phyloP scores from a whole-genome alignment of 2,113 vertebrate species.

The Ammodytes dubius region DNA sequence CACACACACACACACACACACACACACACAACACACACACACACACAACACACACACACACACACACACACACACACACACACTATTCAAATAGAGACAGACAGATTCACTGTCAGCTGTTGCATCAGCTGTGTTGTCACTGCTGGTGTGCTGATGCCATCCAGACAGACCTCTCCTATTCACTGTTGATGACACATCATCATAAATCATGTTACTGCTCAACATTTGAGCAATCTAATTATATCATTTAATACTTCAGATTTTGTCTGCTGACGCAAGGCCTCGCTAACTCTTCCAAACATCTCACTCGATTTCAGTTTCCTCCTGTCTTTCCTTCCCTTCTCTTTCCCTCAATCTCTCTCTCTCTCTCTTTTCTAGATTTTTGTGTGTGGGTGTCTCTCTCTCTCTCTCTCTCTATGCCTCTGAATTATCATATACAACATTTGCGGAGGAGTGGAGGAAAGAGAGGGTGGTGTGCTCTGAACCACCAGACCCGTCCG shows the following conservation, averaged over 20 bases:
- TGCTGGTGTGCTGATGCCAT: conserved; percentile 3
- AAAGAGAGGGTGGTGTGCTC: not conserved
- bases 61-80: not conserved
- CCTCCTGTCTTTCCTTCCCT: not conserved
- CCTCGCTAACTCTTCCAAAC: not conserved
- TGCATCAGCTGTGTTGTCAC: conserved; percentile 20
- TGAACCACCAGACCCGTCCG: conserved; percentile 70
- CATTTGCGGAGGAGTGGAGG: conserved; percentile 33
- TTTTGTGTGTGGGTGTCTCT: too few species aligned
- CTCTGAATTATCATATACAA: conserved; percentile 55
- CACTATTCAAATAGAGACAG: not conserved
- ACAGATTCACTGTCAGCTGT: not conserved
- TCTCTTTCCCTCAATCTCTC: not conserved
- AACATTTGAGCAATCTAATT: not conserved
- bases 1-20: not conserved
- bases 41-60: not conserved
- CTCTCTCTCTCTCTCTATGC: not conserved
- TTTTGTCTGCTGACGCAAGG: not conserved
- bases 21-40: not conserved
- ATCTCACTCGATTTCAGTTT: not conserved
- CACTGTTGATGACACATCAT: not conserved
- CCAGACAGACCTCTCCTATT: not conserved
- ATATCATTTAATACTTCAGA: not conserved
- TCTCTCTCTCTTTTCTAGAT: not conserved
- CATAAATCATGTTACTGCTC: not conserved